A percentile compares a stretch with the other conserved stretches of the same genome.
phyloP scores from a whole-genome alignment of 2,797 vertebrate species.

The Glossophaga mutica region DNA sequence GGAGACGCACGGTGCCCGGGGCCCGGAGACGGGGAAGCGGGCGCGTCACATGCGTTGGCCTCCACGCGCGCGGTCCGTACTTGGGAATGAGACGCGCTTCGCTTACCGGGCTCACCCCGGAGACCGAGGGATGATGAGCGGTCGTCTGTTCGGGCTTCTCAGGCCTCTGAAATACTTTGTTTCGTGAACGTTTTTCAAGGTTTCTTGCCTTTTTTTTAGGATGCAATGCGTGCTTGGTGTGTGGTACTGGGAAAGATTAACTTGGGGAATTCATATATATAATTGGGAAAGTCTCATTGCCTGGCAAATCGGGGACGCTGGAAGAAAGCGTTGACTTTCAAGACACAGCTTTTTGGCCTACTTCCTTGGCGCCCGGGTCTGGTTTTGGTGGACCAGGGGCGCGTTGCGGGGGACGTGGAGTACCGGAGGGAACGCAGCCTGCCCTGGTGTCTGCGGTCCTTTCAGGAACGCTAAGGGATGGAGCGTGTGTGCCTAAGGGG shows the following conservation, averaged over 20 bases:
- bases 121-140: fast-evolving
- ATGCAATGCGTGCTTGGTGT: neutral
- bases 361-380: neutral
- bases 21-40: neutral
- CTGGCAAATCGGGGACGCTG: neutral
- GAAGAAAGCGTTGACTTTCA: neutral
- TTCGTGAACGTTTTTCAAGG: neutral
- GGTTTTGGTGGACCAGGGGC: neutral
- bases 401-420: neutral
- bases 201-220: neutral
- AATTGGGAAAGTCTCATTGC: neutral
- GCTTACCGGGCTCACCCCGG: neutral
- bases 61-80: fast-evolving
- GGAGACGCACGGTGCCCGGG: fast-evolving
- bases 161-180: neutral
- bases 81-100: neutral
- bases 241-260: neutral
- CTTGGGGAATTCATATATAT: neutral
- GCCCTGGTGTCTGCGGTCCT: neutral
- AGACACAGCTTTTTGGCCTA: neutral
- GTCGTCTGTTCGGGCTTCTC: neutral
- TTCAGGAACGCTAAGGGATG: neutral
- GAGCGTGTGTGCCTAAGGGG: neutral
- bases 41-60: neutral
- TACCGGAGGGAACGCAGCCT: neutral